Evolutionary conservation across 2,888 invertebrate genomes (phyloP), one percentile per base, ranked within the genome.

Genomic region (Hipparchia sbordonii): DNA sequence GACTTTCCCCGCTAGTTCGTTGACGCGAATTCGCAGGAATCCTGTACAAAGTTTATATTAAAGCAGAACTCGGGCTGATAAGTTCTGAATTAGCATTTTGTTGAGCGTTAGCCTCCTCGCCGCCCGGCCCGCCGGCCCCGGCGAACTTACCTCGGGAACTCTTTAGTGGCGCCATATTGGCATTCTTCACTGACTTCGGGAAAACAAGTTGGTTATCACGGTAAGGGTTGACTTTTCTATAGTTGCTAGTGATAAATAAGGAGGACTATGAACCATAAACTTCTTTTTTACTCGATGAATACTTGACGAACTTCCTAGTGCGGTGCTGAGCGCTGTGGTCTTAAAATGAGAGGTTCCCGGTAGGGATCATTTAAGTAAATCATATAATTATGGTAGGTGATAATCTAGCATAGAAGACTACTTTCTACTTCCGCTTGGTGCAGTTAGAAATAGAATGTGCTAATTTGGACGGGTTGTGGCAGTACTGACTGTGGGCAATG

Each of bases 71-170:
- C 6, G 57, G 23, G 57, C 57, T 57, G 57, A 9, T 23, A 57
- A 57, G 8, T 57, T 57, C 57, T 23, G 57, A 57, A 57, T 57
- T 57, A 57, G 57, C 57, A 57, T 57, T 57, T 57, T 23, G 57
- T 23, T 23, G 57, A 8, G 57, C 57, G 57, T 8, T 52, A 12
- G 56, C 13, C 57, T 9, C 57, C 57, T 57, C 57, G 13, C 23
- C 23, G 23, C 23, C 23, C 23, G 23, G 23, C 23, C 23, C 23
- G 23, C 23, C 23, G 23, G 23, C 23, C 23, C 57, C 57, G 13
- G 0, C 54, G 2, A 57, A 57, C 2, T 57, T 57, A 57, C 57
- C 57, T 57, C 9, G 57, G 57, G 8, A 23, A 23, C 57, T 57
- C 57, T 57, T 57, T 8, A 23, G 23, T 23, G 57, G 57, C 57